Conservation (phyloP, 2,113 vertebrate genomes). For the Ammodytes dubius region DNA sequence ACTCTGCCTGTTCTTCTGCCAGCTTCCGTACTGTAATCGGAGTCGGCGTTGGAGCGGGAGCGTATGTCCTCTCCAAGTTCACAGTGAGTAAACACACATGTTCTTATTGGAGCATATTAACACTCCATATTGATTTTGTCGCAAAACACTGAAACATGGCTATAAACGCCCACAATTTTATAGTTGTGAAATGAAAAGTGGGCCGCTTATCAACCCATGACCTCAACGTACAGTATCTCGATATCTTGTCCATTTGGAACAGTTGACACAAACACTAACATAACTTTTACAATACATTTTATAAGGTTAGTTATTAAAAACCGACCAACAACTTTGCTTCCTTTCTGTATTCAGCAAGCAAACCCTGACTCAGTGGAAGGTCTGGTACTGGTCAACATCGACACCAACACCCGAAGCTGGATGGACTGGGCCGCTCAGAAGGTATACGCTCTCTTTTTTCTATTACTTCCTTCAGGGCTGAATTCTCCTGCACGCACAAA, state of each 20-base stretch:
- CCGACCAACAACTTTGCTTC: not conserved
- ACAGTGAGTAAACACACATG: conserved; percentile 81
- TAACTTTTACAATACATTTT: too few relatives aligned
- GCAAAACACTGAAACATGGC: not conserved
- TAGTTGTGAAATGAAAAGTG: not conserved
- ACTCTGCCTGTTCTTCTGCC: conserved; percentile 19
- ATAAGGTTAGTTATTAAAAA: too few relatives aligned
- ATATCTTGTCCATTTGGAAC: too few relatives aligned
- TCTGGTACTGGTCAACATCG: conserved; percentile 93
- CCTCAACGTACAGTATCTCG: too few relatives aligned
- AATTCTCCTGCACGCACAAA: not conserved
- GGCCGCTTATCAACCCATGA: not conserved
- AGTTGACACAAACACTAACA: too few relatives aligned
- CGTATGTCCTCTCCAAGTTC: conserved; percentile 90
- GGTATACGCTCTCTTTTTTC: conserved; percentile 67
- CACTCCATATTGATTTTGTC: not conserved
- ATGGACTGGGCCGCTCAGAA: conserved; percentile 96
- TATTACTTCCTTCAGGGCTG: not conserved
- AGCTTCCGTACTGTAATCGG: conserved; percentile 93
- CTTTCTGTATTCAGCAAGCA: conserved; percentile 77
- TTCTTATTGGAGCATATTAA: not conserved
- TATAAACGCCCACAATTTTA: not conserved
- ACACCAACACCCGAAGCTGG: conserved; percentile 91
- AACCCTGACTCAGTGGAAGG: conserved; percentile 91
- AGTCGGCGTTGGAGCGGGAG: conserved; percentile 92